Evolutionary conservation across 2,797 vertebrate genomes (phyloP), one percentile per base, ranked within the genome.

Genomic region (Spinus olivaceus): DNA sequence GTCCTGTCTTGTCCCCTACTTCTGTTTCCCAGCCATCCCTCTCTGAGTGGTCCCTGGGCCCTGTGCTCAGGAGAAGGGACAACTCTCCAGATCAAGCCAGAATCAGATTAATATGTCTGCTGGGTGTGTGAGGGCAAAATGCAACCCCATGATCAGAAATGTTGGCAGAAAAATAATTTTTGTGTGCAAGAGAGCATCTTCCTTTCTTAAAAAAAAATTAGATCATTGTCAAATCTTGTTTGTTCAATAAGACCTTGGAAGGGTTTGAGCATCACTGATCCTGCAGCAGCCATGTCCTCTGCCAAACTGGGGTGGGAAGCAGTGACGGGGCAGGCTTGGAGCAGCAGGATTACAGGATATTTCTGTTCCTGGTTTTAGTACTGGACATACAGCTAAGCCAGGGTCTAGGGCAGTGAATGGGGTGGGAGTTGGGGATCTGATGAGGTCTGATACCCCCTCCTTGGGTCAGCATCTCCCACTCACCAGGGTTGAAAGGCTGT

Each of bases 291-390:
- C 32, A 3, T 1, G 7, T 79, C 14, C 65, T 81, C 53, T 72
- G 42, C 51, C 12, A 14, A 32, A 5, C 10, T 0, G 3, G 42
- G 14, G 2, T 23, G 39, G 56, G 49, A 77, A 22, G 19, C 0
- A 1, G 24, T 8, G 69, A 39, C 0, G 0, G 25, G 18, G 3
- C 32, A 50, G 51, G 53, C 53, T n/a, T 17, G 15, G 57, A 37
- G n/a, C 37, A 47, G 42, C 3, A 24, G 46, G 6, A 14, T 7
- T 47, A 35, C 25, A 47, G 51, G n/a, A 11, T 74, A 39, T 27
- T 72, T 49, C 54, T 59, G 39, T 22, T 15, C 54, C 50, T 3
- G 0, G 7, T 32, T 63, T 47, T 46, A n/a, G 19, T 56, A 42
- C 41, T 12, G 8, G 46, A 77, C 19, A 33, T 53, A 28, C 0